Evolutionary conservation across 2,113 vertebrate genomes (phyloP).

Genomic region (Seriola rivoliana): DNA sequence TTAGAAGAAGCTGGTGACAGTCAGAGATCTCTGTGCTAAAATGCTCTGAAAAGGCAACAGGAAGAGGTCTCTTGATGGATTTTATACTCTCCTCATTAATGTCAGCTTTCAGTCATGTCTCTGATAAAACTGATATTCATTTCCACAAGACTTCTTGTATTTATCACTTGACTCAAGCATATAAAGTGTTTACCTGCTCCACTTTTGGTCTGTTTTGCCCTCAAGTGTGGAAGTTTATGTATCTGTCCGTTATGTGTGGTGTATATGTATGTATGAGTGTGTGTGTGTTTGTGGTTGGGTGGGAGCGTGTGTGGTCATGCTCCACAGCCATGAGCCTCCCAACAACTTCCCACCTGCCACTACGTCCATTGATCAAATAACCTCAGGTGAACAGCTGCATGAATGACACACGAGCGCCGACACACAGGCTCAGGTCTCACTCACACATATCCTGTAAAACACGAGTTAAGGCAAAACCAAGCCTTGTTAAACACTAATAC

Average conservation of each 20-base stretch:
- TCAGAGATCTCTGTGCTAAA: background rate
- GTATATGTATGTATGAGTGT: background rate
- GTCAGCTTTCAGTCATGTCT: background rate
- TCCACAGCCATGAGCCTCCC: slow-evolving; percentile 20
- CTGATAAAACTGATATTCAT: background rate
- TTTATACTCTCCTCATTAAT: background rate
- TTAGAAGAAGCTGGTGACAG: slow-evolving; percentile 3
- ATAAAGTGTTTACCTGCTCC: slow-evolving; percentile 6
- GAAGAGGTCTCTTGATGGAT: slow-evolving; percentile 10
- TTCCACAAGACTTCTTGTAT: background rate
- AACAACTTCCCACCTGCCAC: slow-evolving; percentile 59
- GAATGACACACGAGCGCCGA: background rate
- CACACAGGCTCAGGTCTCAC: slow-evolving; percentile 17
- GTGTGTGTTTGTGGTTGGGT: background rate
- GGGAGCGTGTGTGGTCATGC: slow-evolving; percentile 1
- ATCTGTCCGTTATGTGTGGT: background rate
- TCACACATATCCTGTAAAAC: slow-evolving; percentile 39
- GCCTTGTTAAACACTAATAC: slow-evolving; percentile 42
- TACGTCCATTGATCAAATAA: slow-evolving; percentile 50
- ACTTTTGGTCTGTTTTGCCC: slow-evolving; percentile 2
- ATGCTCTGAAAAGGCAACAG: slow-evolving; percentile 12
- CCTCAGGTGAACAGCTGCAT: slow-evolving; percentile 70
- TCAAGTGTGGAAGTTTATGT: background rate
- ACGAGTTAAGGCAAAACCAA: slow-evolving; percentile 18
- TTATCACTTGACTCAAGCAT: background rate